Conservation (phyloP, 2,797 vertebrate species). For the Neosilurus hyrtlii region DNA sequence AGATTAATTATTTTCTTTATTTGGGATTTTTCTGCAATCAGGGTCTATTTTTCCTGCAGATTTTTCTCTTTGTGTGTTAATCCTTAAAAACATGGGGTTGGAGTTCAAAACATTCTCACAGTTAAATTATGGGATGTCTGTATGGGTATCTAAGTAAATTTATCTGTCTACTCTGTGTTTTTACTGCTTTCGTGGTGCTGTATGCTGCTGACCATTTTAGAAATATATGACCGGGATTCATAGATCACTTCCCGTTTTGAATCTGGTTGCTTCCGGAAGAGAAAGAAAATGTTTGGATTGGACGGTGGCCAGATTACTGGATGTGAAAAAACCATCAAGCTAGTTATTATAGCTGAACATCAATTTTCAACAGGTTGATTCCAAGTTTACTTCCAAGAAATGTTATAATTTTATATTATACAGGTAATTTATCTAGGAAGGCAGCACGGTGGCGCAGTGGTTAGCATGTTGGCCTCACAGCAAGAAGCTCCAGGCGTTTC, state of each 20-base stretch:
- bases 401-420: neutral
- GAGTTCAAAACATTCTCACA: constrained; percentile 35
- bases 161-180: constrained; percentile 45
- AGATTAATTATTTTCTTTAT: neutral
- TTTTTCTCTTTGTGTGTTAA: constrained; percentile 4
- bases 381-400: neutral
- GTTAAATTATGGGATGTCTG: neutral
- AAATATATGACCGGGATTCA: constrained; percentile 28
- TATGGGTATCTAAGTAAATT: constrained; percentile 17
- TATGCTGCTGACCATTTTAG: constrained; percentile 38
- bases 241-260: constrained; percentile 30
- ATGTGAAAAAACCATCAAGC: constrained; percentile 6
- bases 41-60: neutral
- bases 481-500: too few species aligned
- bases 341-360: neutral
- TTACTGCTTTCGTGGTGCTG: constrained; percentile 14
- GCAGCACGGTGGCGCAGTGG: too few species aligned
- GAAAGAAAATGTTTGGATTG: constrained; percentile 31
- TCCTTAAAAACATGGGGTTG: neutral
- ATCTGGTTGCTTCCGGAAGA: constrained; percentile 8
- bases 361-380: neutral
- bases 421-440: neutral
- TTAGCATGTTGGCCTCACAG: too few species aligned
- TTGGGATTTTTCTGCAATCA: neutral
- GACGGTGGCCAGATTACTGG: constrained; percentile 21